Evolutionary conservation across 2,113 vertebrate genomes (phyloP).

Genomic region (Octodon degus): DNA sequence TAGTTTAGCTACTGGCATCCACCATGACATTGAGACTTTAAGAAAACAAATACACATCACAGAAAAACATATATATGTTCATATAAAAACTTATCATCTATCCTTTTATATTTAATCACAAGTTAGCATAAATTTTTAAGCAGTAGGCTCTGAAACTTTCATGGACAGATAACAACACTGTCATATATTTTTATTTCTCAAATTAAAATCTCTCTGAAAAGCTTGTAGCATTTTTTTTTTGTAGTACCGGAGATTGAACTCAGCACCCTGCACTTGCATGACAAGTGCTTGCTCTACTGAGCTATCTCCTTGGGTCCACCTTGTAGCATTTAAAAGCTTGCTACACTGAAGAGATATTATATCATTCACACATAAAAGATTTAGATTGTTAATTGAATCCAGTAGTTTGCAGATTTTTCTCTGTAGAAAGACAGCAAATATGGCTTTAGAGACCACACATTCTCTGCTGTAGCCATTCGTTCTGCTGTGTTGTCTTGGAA

Average conservation of each 20-base stretch:
- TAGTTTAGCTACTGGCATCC: neutral
- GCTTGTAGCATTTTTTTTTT: too few species aligned
- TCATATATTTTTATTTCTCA: conserved; percentile 4
- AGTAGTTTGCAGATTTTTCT: neutral
- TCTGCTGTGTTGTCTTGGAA: neutral
- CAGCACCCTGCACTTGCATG: too few species aligned
- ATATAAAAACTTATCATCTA: neutral
- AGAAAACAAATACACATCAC: neutral
- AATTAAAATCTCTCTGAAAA: conserved; percentile 12
- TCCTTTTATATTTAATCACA: neutral
- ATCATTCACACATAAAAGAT: neutral
- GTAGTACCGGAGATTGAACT: too few species aligned
- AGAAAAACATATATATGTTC: neutral
- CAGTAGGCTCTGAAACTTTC: neutral
- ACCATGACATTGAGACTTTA: neutral
- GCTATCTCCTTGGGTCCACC: too few species aligned
- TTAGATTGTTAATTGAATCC: neutral
- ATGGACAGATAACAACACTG: neutral
- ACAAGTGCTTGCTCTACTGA: too few species aligned
- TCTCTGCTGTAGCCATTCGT: neutral
- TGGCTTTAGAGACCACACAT: neutral
- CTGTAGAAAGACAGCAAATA: neutral
- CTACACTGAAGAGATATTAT: neutral
- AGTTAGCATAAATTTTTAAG: neutral
- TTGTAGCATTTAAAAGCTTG: neutral